These are phyloP conservation scores for Eulemur coronatus DNA, from an alignment of 2,797 vertebrate genomes.

Conservation along the genomic window DNA sequence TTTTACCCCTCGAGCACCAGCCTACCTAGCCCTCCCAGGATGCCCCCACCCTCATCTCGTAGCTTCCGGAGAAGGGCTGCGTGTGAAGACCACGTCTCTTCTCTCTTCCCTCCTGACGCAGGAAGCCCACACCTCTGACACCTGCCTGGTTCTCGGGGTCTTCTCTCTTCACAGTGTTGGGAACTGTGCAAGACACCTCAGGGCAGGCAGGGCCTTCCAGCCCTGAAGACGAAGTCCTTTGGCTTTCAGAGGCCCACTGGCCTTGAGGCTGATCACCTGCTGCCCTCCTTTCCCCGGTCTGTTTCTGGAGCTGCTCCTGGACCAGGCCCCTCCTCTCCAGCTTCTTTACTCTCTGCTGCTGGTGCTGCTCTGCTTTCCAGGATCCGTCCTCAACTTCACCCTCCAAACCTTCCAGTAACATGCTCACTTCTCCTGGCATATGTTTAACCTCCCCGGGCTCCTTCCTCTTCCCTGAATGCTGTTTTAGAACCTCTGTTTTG, in stretches of 20 bases:
- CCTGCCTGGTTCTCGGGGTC: fast-evolving
- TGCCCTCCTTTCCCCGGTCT: fast-evolving
- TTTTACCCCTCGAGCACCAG: too few species aligned
- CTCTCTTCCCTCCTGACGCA: not conserved
- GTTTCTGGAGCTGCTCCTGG: not conserved
- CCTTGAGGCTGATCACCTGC: not conserved
- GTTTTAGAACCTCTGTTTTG: not conserved
- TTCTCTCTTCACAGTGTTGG: not conserved
- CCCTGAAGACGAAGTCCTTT: not conserved
- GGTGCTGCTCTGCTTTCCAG: not conserved
- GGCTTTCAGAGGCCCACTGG: too few species aligned
- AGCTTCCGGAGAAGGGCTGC: not conserved
- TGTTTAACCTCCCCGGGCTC: not conserved
- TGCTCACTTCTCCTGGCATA: too few species aligned
- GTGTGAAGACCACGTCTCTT: fast-evolving
- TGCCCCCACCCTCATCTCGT: not conserved
- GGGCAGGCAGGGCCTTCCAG: too few species aligned
- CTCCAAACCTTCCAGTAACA: not conserved
- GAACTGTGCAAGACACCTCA: not conserved
- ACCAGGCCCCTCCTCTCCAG: not conserved
- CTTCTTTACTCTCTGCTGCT: not conserved
- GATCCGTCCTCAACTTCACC: not conserved
- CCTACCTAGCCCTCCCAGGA: not conserved
- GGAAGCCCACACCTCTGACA: not conserved
- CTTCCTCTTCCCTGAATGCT: not conserved